These are phyloP conservation scores for Aphelinus certus DNA, from an alignment of 1,140 invertebrate genomes.

Conservation along the genomic window DNA sequence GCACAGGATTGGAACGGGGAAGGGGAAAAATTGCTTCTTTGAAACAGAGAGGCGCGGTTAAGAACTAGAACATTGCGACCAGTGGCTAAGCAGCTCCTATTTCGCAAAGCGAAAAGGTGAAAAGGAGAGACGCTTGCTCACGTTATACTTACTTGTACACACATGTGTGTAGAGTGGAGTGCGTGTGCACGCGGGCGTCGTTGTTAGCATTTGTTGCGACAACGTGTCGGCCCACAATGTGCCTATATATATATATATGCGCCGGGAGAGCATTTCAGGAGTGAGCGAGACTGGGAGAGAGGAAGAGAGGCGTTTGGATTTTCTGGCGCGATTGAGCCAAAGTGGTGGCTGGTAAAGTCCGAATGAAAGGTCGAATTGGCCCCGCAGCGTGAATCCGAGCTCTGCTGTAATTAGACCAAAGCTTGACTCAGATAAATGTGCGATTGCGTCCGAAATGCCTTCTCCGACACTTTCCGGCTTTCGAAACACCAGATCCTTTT, in stretches of 20 bases:
- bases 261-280: too few species aligned
- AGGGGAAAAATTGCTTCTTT: slow-evolving; percentile 26
- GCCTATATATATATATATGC: slow-evolving; percentile 1
- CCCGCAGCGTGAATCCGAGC: too few species aligned
- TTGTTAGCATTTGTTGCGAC: neutral
- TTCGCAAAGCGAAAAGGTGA: slow-evolving; percentile 13
- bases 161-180: neutral
- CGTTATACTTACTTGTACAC: neutral
- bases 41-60: slow-evolving; percentile 23
- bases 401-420: too few species aligned
- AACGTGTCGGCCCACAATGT: neutral
- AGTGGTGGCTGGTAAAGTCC: too few species aligned
- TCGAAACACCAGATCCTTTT: too few species aligned
- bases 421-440: too few species aligned
- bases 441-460: too few species aligned
- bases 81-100: neutral
- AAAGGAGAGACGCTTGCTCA: neutral
- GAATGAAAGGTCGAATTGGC: too few species aligned
- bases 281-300: too few species aligned
- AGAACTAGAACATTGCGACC: slow-evolving; percentile 19
- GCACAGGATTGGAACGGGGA: slow-evolving; percentile 39
- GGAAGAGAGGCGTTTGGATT: too few species aligned
- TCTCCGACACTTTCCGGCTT: too few species aligned
- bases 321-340: too few species aligned
- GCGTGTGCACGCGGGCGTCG: neutral